These are phyloP conservation scores for Pyrocephalus nanus DNA, from an alignment of 2,797 vertebrate genomes.

Conservation along the genomic window DNA sequence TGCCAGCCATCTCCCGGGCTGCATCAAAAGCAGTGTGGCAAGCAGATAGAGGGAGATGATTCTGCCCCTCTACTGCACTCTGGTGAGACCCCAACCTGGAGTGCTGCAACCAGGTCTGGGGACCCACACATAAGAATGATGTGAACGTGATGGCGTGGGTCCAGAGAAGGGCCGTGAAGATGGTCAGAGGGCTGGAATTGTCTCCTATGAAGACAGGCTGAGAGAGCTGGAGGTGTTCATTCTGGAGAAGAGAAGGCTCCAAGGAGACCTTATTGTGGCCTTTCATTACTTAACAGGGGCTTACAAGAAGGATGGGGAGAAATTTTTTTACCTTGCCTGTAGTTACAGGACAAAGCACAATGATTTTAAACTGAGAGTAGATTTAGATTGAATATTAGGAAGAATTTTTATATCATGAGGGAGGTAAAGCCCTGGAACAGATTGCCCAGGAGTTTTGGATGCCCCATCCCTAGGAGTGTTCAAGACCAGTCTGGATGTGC, in stretches of 20 bases:
- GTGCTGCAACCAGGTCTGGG: neutral
- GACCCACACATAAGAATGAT: fast-evolving
- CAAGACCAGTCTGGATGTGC: neutral
- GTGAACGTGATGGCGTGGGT: neutral
- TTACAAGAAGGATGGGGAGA: neutral
- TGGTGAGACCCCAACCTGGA: neutral
- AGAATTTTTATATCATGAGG: neutral
- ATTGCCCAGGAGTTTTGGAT: neutral
- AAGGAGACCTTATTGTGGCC: neutral
- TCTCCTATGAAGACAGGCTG: neutral
- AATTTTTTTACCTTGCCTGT: neutral
- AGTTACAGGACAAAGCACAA: neutral
- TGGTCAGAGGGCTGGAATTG: neutral
- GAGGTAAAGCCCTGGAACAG: neutral
- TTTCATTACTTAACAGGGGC: neutral
- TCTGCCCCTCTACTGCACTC: neutral
- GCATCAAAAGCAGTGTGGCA: fast-evolving
- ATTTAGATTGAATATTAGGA: neutral
- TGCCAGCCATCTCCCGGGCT: fast-evolving
- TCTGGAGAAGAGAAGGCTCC: neutral
- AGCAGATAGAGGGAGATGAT: fast-evolving
- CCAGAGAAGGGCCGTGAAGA: neutral
- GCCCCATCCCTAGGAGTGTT: neutral
- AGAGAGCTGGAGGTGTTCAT: neutral
- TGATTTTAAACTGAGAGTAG: neutral